Base-by-base conservation (phyloP, 2,113 vertebrate species). In the Sclerurus mexicanus region DNA sequence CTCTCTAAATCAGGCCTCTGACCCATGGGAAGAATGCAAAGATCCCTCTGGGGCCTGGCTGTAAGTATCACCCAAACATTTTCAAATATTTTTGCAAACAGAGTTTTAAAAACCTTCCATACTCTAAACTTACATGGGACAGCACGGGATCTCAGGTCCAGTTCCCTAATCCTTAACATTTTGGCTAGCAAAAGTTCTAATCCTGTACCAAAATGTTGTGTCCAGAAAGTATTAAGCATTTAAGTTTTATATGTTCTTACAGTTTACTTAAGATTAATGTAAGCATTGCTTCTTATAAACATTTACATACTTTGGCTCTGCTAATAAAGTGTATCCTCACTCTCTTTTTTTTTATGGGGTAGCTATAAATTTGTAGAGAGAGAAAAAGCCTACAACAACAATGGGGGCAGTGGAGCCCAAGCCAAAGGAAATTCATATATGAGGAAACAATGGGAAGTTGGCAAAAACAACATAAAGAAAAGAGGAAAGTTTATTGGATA, bases 201-300 rank as follows among this genome's bases (percentile, higher is more conserved):
- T 58, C 33, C 55, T 63, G 50, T 14, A 77, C 60, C 39, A 93
- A 92, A 93, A 73, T 23, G 52, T 7, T 90, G 33, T 33, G 12
- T 88, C 42, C 79, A 94, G 85, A 87, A 91, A 67, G 37, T 42
- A 91, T 87, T 47, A 82, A 49, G 52, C 52, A 55, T 85, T 68
- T 78, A 83, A 66, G 19, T 86, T 95, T 93, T 80, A 90, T 44
- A 80, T 27, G 46, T 56, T 89, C 63, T 90, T 95, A 86, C 80
- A 89, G 86, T 84, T 96, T 95, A 93, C 50, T 95, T 86, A 96
- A 52, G 75, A 90, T 85, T 80, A 92, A 79, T 71, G 53, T 81
- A 86, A 94, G 68, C 60, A 86, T 83, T 4, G 5, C 22, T 89
- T 72, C 47, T 77, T 88, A 71, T 56, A 93, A 96, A 91, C 83